Evolutionary conservation across 2,888 invertebrate species (phyloP).

Genomic region (Tetramorium bicarinatum): DNA sequence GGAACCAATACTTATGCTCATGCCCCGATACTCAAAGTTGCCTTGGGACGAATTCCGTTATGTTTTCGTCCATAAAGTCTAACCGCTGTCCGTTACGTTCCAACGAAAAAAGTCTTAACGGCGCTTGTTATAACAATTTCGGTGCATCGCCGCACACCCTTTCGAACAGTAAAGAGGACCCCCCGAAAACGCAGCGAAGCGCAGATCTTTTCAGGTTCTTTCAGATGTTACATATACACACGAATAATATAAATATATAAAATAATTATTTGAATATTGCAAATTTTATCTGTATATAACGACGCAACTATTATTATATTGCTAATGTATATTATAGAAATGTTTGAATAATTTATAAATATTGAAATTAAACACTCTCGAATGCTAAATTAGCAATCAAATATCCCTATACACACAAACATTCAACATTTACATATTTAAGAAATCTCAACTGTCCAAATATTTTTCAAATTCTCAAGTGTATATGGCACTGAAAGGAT

Average conservation of each 20-base stretch:
- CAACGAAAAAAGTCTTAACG: constrained; percentile 53
- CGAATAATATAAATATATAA: neutral
- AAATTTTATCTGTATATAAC: neutral
- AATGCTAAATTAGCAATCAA: constrained; percentile 16
- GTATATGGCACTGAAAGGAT: neutral
- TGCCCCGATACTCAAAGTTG: constrained; percentile 52
- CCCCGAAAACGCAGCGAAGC: constrained; percentile 1
- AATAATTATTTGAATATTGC: neutral
- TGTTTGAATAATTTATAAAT: constrained; percentile 28
- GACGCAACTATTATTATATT: neutral
- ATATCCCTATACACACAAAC: neutral
- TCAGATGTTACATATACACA: neutral
- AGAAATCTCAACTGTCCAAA: constrained; percentile 37
- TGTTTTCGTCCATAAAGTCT: constrained; percentile 68
- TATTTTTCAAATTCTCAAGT: constrained; percentile 35
- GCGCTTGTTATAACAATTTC: constrained; percentile 61
- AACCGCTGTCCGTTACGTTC: constrained; percentile 67
- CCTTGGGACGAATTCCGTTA: constrained; percentile 68
- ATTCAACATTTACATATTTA: neutral
- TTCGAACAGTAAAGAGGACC: constrained; percentile 43
- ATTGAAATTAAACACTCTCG: constrained; percentile 12
- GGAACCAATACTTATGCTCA: constrained; percentile 56
- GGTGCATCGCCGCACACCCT: constrained; percentile 51
- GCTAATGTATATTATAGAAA: neutral
- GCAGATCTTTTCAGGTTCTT: constrained; percentile 18